Percentiles rank a stretch among this genome's conserved stretches.
Evolutionary conservation across 2,113 vertebrate species (phyloP).

Genomic region (Mionectes macconnelli): DNA sequence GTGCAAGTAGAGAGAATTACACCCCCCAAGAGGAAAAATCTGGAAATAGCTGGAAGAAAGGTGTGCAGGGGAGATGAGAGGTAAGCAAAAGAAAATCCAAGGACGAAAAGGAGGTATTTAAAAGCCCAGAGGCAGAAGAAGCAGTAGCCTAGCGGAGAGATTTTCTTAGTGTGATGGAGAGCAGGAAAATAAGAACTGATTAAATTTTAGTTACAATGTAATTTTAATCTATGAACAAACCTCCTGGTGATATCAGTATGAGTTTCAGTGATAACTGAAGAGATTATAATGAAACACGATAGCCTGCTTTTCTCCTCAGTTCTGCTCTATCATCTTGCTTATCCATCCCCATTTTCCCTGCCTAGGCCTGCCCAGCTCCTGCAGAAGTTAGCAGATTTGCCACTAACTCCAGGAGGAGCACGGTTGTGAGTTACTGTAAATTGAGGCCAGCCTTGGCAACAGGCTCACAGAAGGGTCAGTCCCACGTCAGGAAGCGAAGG

Average conservation of each 20-base stretch:
- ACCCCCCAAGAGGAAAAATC: background rate
- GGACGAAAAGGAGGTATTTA: background rate
- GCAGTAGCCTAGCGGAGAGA: background rate
- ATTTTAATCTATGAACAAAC: slow-evolving; percentile 2
- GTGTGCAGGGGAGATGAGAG: background rate
- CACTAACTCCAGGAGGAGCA: background rate
- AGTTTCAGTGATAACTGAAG: background rate
- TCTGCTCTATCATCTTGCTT: background rate
- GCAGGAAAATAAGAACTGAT: background rate
- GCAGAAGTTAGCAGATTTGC: background rate
- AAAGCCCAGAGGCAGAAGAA: background rate
- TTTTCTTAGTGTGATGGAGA: background rate
- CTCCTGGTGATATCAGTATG: background rate
- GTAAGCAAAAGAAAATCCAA: background rate
- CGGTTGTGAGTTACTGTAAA: background rate
- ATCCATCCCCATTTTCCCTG: background rate
- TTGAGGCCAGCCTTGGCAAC: background rate
- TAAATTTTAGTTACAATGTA: background rate
- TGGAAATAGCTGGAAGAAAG: background rate
- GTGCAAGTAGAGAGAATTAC: background rate
- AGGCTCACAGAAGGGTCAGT: background rate
- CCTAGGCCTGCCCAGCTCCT: background rate
- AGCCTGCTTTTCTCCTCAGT: background rate
- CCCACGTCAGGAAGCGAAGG: background rate
- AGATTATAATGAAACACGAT: background rate